Percentiles rank a stretch among this genome's conserved stretches.
phyloP scores from a whole-genome alignment of 2,797 vertebrate genomes.

The Hemibagrus guttatus region DNA sequence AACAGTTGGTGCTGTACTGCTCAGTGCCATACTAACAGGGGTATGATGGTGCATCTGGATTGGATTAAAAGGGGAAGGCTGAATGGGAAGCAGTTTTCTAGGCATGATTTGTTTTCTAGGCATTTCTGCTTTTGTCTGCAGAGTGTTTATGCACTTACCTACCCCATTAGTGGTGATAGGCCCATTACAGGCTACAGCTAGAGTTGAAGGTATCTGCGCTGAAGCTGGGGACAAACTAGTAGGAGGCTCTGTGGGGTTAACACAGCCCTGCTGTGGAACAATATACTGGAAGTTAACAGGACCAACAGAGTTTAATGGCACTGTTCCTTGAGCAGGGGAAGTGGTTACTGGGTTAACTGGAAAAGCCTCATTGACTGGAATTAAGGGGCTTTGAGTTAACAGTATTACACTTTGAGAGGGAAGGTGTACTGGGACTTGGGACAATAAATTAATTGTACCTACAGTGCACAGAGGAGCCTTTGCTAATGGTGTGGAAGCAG shows the following conservation, averaged over 20 bases:
- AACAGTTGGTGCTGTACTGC: not conserved
- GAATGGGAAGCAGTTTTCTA: slow-evolving; percentile 55
- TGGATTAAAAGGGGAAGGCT: slow-evolving; percentile 48
- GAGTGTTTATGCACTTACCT: slow-evolving; percentile 13
- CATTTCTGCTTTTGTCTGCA: slow-evolving; percentile 20
- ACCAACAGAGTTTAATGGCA: slow-evolving; percentile 51
- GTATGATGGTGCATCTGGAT: slow-evolving; percentile 42
- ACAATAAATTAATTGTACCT: slow-evolving; percentile 38
- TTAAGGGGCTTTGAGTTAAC: slow-evolving; percentile 49
- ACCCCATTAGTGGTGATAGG: slow-evolving; percentile 31
- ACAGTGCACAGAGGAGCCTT: slow-evolving; percentile 62
- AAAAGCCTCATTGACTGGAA: slow-evolving; percentile 46
- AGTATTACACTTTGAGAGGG: slow-evolving; percentile 53
- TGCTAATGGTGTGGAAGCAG: slow-evolving; percentile 68
- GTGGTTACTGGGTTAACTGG: slow-evolving; percentile 40
- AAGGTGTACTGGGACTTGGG: slow-evolving; percentile 37
- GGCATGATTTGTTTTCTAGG: slow-evolving; percentile 20
- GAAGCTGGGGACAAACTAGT: slow-evolving; percentile 46
- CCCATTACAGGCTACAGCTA: slow-evolving; percentile 16
- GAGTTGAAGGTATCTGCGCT: slow-evolving; percentile 46
- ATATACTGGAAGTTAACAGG: slow-evolving; percentile 53
- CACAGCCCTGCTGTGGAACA: slow-evolving; percentile 50
- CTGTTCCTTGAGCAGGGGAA: slow-evolving; percentile 41
- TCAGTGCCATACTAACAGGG: slow-evolving; percentile 24
- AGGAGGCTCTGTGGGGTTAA: slow-evolving; percentile 39